Evolutionary conservation across 1,140 invertebrate genomes (phyloP).

Genomic region (Oscheius sp.): DNA sequence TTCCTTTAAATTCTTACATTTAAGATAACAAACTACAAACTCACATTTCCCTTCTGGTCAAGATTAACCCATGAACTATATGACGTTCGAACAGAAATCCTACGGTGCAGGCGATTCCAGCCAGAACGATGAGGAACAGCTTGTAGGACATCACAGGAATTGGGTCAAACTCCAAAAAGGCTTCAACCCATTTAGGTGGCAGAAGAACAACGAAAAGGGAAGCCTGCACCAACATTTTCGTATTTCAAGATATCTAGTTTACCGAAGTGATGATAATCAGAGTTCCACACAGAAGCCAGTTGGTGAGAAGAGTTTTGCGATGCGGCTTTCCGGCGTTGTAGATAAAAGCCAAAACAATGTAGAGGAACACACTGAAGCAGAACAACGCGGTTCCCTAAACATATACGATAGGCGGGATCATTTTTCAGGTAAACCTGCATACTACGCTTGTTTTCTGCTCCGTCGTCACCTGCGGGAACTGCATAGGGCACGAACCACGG

Average conservation of each 20-base stretch:
- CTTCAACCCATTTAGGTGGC: background rate
- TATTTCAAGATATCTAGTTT: background rate
- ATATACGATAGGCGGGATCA: background rate
- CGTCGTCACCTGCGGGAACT: constrained; percentile 48
- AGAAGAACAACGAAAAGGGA: background rate
- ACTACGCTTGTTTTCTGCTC: constrained; percentile 49
- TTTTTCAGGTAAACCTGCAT: constrained; percentile 44
- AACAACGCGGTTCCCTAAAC: constrained; percentile 69
- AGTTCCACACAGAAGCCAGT: constrained; percentile 24
- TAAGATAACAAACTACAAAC: background rate
- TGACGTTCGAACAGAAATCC: background rate
- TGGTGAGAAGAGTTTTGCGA: constrained; percentile 72
- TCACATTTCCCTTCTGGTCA: background rate
- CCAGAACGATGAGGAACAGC: background rate
- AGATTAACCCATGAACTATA: background rate
- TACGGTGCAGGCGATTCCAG: background rate
- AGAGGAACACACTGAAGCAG: constrained; percentile 79
- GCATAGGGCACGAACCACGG: constrained; percentile 58
- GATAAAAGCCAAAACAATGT: constrained; percentile 82
- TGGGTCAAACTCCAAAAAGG: constrained; percentile 14
- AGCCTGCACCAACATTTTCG: background rate
- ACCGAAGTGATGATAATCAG: background rate
- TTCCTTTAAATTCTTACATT: background rate
- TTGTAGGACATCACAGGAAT: background rate
- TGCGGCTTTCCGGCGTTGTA: constrained; percentile 87